Conservation (phyloP, 2,113 vertebrate genomes). For the Coreoperca whiteheadi region DNA sequence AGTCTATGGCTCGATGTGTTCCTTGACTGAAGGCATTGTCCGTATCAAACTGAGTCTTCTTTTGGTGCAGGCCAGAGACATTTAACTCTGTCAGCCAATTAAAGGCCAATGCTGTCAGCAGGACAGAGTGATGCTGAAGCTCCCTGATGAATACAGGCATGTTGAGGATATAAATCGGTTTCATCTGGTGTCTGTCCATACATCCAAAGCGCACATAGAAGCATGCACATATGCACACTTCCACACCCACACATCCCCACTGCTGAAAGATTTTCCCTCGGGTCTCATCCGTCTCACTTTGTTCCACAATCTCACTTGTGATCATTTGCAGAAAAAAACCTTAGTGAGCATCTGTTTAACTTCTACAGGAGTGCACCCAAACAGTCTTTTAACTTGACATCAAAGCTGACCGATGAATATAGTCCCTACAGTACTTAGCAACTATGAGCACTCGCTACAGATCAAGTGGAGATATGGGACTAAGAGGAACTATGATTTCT, state of each 20-base stretch:
- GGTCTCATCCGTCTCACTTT: conserved; percentile 81
- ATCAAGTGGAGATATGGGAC: conserved; percentile 15
- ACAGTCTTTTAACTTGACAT: conserved; percentile 51
- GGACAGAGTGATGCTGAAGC: conserved; percentile 40
- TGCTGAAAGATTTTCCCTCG: conserved; percentile 68
- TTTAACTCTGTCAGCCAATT: conserved; percentile 63
- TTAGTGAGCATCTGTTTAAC: conserved; percentile 69
- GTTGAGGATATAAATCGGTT: conserved; percentile 60
- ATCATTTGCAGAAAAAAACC: conserved; percentile 59
- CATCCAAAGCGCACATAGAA: conserved; percentile 43
- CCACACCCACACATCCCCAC: conserved; percentile 25
- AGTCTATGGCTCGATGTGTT: background rate
- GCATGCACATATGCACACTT: conserved; percentile 27
- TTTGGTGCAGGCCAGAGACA: conserved; percentile 44
- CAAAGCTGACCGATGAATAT: conserved; percentile 52
- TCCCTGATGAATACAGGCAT: conserved; percentile 65
- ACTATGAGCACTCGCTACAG: conserved; percentile 15
- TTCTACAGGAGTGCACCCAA: conserved; percentile 39
- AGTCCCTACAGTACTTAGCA: conserved; percentile 31
- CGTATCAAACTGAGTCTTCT: background rate
- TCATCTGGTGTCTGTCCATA: conserved; percentile 68
- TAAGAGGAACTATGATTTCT: conserved; percentile 9
- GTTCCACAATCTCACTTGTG: conserved; percentile 71
- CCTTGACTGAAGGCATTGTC: conserved; percentile 6
- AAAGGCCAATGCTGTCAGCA: conserved; percentile 68